Conservation (phyloP, 1,140 invertebrate species). For the Papilio machaon region DNA sequence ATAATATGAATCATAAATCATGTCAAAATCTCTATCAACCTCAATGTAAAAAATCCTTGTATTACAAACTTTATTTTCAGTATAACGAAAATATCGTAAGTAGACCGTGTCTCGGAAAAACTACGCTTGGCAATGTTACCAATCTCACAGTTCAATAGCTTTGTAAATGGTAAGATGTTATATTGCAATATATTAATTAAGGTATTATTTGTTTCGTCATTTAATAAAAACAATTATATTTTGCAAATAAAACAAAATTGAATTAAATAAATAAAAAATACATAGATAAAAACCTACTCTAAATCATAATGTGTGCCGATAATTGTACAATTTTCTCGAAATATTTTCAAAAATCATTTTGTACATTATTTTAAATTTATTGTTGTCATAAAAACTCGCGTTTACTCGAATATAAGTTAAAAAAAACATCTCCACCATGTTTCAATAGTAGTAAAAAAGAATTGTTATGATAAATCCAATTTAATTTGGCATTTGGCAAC, state of each 20-base stretch:
- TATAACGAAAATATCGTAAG: constrained; percentile 25
- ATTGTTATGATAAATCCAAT: constrained; percentile 18
- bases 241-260: background rate
- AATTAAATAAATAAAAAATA: background rate
- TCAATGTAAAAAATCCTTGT: background rate
- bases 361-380: background rate
- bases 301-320: no score
- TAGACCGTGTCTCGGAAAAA: constrained; percentile 23
- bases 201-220: no score
- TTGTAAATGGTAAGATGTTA: background rate
- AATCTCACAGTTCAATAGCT: constrained; percentile 23
- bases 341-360: background rate
- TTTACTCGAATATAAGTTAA: background rate
- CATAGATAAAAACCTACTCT: background rate
- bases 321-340: no score
- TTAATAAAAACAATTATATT: background rate
- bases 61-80: constrained; percentile 5
- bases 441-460: background rate
- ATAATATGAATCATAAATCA: background rate
- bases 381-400: background rate
- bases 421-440: background rate
- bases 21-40: background rate
- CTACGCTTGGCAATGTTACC: background rate
- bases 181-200: background rate
- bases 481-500: constrained; percentile 19